A percentile compares a stretch with the other conserved stretches of the same genome.
Evolutionary conservation across 1,140 invertebrate genomes (phyloP).

Genomic region (Ostrea edulis): DNA sequence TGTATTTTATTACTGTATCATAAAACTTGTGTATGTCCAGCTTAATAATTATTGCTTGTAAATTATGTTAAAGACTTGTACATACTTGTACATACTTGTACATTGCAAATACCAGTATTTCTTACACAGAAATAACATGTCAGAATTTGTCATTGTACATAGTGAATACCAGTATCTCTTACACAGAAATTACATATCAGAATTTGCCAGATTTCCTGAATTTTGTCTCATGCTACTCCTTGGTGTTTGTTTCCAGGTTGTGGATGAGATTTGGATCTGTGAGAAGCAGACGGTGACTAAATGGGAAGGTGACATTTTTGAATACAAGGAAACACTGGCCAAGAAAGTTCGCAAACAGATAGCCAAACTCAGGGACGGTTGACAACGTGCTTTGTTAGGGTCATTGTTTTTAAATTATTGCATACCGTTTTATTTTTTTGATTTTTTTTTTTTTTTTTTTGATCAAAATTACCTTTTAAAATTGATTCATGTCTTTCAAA

Average conservation of each 20-base stretch:
- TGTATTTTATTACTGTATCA: too few species aligned
- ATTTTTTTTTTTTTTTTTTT: neutral
- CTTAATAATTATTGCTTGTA: too few species aligned
- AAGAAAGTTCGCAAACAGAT: constrained; percentile 84
- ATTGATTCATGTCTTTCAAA: neutral
- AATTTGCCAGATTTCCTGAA: too few species aligned
- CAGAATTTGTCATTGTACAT: too few species aligned
- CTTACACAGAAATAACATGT: too few species aligned
- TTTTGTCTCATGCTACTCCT: too few species aligned
- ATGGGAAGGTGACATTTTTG: constrained; percentile 96
- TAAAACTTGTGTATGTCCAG: too few species aligned
- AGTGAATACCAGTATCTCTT: too few species aligned
- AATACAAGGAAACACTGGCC: constrained; percentile 97
- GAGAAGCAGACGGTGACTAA: constrained; percentile 97
- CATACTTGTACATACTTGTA: too few species aligned
- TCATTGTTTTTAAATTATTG: constrained; percentile 26
- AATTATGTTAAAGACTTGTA: too few species aligned
- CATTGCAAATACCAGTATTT: too few species aligned
- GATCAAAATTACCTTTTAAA: neutral
- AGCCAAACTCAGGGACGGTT: constrained; percentile 57
- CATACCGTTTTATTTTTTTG: neutral
- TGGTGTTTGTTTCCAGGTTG: constrained; percentile 86
- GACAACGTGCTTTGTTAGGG: neutral
- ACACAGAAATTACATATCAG: too few species aligned
- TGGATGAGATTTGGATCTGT: constrained; percentile 99